phyloP scores from a whole-genome alignment of 2,113 vertebrate genomes.

The Carassius carassius region DNA sequence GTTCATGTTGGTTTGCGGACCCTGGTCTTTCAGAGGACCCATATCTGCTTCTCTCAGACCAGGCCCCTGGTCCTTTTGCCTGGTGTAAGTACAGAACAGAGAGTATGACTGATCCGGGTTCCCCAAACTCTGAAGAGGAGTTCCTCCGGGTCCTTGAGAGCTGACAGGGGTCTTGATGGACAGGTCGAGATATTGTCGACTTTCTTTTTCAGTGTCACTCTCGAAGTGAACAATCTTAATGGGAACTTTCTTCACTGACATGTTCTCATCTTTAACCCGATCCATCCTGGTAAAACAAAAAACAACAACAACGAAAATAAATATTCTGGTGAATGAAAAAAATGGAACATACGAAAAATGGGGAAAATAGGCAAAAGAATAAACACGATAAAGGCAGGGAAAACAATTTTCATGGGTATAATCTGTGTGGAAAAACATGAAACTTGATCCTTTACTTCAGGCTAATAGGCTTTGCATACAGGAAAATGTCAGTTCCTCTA shows the following conservation, averaged over 20 bases:
- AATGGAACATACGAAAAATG: not conserved
- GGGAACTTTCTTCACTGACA: constrained; percentile 88
- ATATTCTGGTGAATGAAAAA: constrained; percentile 10
- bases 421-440: not conserved
- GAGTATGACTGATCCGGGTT: constrained; percentile 85
- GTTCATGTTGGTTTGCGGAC: constrained; percentile 15
- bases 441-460: not conserved
- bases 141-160: constrained; percentile 66
- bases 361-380: not conserved
- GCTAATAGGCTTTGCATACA: not conserved
- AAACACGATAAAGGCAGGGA: not conserved
- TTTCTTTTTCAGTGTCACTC: constrained; percentile 82
- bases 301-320: not conserved
- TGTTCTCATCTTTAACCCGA: constrained; percentile 78
- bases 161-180: constrained; percentile 65
- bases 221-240: constrained; percentile 91
- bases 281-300: constrained; percentile 72
- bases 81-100: constrained; percentile 85
- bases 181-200: constrained; percentile 77
- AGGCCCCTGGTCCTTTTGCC: constrained; percentile 70
- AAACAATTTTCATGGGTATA: not conserved
- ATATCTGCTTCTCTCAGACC: not conserved
- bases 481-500: constrained; percentile 41
- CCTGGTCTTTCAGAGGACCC: constrained; percentile 63
- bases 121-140: constrained; percentile 80